Conservation (phyloP, 2,113 vertebrate species). For the Noctilio leporinus region DNA sequence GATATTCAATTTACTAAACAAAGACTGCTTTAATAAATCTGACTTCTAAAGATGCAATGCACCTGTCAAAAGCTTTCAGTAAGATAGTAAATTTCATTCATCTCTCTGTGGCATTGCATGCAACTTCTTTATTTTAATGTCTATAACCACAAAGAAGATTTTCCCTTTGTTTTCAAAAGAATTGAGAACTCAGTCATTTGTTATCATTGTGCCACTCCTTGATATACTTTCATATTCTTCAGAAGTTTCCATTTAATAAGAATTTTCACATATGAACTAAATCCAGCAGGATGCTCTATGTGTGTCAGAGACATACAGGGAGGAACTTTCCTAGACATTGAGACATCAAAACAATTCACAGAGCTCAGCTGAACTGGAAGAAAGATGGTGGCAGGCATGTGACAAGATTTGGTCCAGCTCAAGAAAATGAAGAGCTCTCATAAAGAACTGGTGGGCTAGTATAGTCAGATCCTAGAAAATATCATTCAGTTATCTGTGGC, state of each 20-base stretch:
- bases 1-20: conserved; percentile 80
- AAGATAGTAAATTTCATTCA: conserved; percentile 71
- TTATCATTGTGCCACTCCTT: conserved; percentile 35
- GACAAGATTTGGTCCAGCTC: neutral
- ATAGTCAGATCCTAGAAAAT: neutral
- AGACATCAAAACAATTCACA: neutral
- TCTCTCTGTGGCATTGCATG: conserved; percentile 78
- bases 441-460: neutral
- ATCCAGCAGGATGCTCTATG: neutral
- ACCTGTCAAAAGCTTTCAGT: conserved; percentile 82
- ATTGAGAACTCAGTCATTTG: conserved; percentile 51
- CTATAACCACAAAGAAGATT: conserved; percentile 17
- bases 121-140: conserved; percentile 63
- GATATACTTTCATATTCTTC: neutral
- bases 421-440: neutral
- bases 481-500: neutral
- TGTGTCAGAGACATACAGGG: too few relatives aligned
- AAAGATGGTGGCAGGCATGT: neutral
- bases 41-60: conserved; percentile 75
- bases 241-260: conserved; percentile 16
- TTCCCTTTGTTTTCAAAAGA: conserved; percentile 38
- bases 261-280: conserved; percentile 2
- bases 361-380: neutral
- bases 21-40: conserved; percentile 80
- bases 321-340: neutral